Evolutionary conservation across 35 echinoderm and acorn worm species (phyloP).

Genomic region (Hemicentrotus pulcherrimus): DNA sequence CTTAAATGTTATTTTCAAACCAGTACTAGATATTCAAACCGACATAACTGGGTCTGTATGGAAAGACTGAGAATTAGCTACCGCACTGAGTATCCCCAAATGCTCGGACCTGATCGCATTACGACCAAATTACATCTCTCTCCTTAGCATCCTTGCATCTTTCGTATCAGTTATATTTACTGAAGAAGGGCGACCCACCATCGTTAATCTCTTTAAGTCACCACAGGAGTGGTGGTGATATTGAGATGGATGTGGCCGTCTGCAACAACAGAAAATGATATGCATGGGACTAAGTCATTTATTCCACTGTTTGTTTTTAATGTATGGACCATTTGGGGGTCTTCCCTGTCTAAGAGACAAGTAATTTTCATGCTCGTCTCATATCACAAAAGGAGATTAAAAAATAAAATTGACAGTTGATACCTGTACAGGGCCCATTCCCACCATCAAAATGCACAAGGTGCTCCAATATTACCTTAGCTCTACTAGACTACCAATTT

Average conservation of each 20-base stretch:
- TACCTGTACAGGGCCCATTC: too few species aligned
- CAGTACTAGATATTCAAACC: too few species aligned
- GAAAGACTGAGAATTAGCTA: background rate
- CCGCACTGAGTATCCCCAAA: background rate
- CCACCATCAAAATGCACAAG: too few species aligned
- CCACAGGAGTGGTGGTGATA: background rate
- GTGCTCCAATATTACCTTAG: too few species aligned
- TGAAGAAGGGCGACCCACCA: background rate
- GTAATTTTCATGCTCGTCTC: background rate
- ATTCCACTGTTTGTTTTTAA: background rate
- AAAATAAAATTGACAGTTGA: too few species aligned
- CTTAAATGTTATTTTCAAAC: too few species aligned
- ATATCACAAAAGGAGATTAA: background rate
- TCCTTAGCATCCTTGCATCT: background rate
- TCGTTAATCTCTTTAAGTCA: slow-evolving; percentile 5
- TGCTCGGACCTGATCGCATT: background rate
- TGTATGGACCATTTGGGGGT: background rate
- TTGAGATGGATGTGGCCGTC: background rate
- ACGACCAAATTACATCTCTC: background rate
- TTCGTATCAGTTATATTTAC: background rate
- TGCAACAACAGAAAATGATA: slow-evolving; percentile 4
- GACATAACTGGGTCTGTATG: too few species aligned
- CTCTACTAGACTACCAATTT: too few species aligned
- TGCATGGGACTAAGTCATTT: background rate
- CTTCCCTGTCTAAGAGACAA: background rate